Conservation (phyloP, 2,113 vertebrate genomes). For the Malurus alboscapulatus region DNA sequence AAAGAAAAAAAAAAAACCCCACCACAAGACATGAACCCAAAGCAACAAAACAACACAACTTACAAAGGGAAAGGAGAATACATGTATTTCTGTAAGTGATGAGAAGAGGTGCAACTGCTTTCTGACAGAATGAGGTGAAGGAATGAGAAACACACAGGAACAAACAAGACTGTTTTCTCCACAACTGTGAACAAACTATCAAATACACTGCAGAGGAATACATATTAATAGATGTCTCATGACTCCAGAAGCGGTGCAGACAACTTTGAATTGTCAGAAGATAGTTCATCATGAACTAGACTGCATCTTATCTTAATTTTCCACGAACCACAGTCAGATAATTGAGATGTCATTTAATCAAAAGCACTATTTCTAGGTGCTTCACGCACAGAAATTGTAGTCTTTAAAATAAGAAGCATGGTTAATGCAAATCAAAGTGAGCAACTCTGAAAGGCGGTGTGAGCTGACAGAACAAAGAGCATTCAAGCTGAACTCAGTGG, state of each 20-base stretch:
- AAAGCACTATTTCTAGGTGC: slow-evolving; percentile 17
- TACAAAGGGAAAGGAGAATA: not conserved
- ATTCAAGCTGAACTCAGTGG: not conserved
- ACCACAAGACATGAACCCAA: not conserved
- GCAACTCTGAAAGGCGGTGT: not conserved
- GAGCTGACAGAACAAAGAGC: not conserved
- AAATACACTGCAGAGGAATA: not conserved
- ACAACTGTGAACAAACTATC: not conserved
- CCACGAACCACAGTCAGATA: not conserved
- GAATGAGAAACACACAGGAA: not conserved
- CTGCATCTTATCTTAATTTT: not conserved
- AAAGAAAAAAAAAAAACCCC: too few relatives aligned
- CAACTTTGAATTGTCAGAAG: not conserved
- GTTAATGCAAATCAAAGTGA: not conserved
- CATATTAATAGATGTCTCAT: not conserved
- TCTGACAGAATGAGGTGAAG: slow-evolving; percentile 48
- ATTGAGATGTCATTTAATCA: not conserved
- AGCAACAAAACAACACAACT: not conserved
- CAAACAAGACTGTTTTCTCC: not conserved
- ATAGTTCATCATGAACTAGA: not conserved
- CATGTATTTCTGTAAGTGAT: not conserved
- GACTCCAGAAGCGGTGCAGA: not conserved
- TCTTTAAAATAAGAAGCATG: not conserved
- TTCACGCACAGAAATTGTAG: not conserved
- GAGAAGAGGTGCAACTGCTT: not conserved